Evolutionary conservation across 2,113 vertebrate species (phyloP).

Genomic region (Lepisosteus oculatus): DNA sequence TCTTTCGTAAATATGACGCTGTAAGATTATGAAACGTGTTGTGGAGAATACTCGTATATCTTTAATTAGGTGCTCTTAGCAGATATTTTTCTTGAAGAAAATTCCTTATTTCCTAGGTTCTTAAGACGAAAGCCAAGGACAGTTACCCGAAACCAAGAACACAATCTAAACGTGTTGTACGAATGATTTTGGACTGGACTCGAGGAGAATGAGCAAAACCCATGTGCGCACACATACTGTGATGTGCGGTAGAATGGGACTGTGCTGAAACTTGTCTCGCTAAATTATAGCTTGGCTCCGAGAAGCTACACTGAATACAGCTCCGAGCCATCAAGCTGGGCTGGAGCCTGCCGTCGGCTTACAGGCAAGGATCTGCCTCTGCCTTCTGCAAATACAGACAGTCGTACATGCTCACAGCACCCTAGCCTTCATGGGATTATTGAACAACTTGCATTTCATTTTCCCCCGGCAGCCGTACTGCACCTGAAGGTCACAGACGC

Average conservation of each 20-base stretch:
- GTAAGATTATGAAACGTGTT: no score
- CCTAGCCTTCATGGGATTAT: slow-evolving; percentile 22
- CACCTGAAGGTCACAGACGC: slow-evolving; percentile 19
- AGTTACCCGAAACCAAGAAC: no score
- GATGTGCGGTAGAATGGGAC: slow-evolving; percentile 18
- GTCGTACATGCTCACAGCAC: not conserved
- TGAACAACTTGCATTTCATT: not conserved
- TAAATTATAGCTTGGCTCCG: slow-evolving; percentile 9
- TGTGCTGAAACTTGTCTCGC: slow-evolving; percentile 18
- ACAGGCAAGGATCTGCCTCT: slow-evolving; percentile 8
- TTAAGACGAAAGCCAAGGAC: no score
- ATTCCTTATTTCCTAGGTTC: no score
- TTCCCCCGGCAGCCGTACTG: not conserved
- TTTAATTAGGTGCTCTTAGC: no score
- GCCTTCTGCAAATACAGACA: not conserved
- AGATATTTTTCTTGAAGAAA: no score
- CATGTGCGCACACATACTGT: not conserved
- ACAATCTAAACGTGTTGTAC: no score
- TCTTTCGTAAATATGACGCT: no score
- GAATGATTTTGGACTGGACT: no score
- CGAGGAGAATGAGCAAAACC: slow-evolving; percentile 5
- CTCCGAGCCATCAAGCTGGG: slow-evolving; percentile 16
- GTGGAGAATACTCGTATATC: no score
- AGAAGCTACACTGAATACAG: slow-evolving; percentile 14
- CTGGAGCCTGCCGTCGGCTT: slow-evolving; percentile 14